phyloP scores from a whole-genome alignment of 2,797 vertebrate species.

The Coranthus polyacanthus region DNA sequence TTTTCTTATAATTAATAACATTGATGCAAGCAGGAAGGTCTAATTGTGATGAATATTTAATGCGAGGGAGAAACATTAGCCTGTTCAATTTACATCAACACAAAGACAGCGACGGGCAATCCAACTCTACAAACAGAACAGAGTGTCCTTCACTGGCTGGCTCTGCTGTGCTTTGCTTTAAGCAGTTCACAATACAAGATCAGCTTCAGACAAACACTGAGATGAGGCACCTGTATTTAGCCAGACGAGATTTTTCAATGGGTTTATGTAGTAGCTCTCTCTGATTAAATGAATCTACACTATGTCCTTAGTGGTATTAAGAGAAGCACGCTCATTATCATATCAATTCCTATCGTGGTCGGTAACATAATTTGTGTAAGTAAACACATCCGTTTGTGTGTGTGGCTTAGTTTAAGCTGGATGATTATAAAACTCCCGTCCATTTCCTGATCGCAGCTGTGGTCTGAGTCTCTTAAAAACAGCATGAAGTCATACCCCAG shows the following conservation, averaged over 20 bases:
- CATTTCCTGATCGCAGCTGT: slow-evolving; percentile 90
- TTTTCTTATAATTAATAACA: slow-evolving; percentile 86
- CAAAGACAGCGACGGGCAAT: slow-evolving; percentile 82
- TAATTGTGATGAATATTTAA: slow-evolving; percentile 89
- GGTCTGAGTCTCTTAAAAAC: slow-evolving; percentile 82
- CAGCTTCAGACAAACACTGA: slow-evolving; percentile 71
- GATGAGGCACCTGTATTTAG: slow-evolving; percentile 76
- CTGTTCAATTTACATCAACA: slow-evolving; percentile 88
- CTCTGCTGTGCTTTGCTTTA: slow-evolving; percentile 66
- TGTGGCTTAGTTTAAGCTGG: slow-evolving; percentile 52
- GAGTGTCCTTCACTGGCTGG: slow-evolving; percentile 84
- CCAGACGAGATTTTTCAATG: slow-evolving; percentile 32
- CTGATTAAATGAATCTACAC: slow-evolving; percentile 67
- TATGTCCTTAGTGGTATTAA: slow-evolving; percentile 61
- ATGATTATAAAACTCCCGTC: slow-evolving; percentile 58
- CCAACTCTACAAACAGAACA: slow-evolving; percentile 83
- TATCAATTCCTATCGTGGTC: slow-evolving; percentile 65
- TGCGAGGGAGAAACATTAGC: slow-evolving; percentile 84
- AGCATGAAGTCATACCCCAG: slow-evolving; percentile 91
- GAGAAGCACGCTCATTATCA: slow-evolving; percentile 68
- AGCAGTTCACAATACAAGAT: slow-evolving; percentile 73
- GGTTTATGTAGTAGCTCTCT: slow-evolving; percentile 55
- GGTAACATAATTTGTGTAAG: slow-evolving; percentile 67
- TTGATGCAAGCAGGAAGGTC: slow-evolving; percentile 86
- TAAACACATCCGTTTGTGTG: slow-evolving; percentile 68